phyloP scores from a whole-genome alignment of 1,140 invertebrate species.

The Ceratoteleas bidentatus region DNA sequence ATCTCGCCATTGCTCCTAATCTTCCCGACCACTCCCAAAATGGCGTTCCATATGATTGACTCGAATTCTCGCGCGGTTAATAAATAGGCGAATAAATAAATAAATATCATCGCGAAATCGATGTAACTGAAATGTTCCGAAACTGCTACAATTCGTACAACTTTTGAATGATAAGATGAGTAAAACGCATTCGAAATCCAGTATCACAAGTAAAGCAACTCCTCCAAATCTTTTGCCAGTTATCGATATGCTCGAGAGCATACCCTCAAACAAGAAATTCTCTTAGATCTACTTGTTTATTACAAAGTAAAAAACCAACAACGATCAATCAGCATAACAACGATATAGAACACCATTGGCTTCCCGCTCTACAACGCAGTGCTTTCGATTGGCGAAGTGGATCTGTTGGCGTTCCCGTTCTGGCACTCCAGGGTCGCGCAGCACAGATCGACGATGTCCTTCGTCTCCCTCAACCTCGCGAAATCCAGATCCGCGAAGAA shows the following conservation, averaged over 20 bases:
- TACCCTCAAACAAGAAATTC: too few species aligned
- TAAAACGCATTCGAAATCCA: too few species aligned
- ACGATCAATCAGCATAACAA: constrained; percentile 18
- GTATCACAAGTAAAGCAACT: too few species aligned
- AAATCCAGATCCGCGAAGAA: constrained; percentile 79
- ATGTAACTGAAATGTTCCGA: too few species aligned
- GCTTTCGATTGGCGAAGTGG: constrained; percentile 76
- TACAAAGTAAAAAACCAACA: constrained; percentile 20
- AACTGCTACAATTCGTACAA: too few species aligned
- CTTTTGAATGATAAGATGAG: too few species aligned
- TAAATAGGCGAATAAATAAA: constrained; percentile 3
- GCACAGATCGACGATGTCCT: constrained; percentile 71
- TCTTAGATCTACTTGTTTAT: constrained; percentile 7
- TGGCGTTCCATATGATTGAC: constrained; percentile 27
- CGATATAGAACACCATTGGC: constrained; percentile 48
- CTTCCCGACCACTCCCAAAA: too few species aligned
- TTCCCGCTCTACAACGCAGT: constrained; percentile 73
- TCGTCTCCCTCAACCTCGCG: constrained; percentile 72
- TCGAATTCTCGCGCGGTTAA: not conserved
- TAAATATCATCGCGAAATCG: constrained; percentile 3
- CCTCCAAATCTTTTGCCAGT: too few species aligned
- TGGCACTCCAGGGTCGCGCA: constrained; percentile 73
- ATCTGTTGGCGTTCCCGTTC: constrained; percentile 65
- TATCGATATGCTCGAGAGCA: too few species aligned
- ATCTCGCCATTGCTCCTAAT: too few species aligned